phyloP scores from a whole-genome alignment of 2,888 invertebrate genomes.

The Parthenolecanium corni region DNA sequence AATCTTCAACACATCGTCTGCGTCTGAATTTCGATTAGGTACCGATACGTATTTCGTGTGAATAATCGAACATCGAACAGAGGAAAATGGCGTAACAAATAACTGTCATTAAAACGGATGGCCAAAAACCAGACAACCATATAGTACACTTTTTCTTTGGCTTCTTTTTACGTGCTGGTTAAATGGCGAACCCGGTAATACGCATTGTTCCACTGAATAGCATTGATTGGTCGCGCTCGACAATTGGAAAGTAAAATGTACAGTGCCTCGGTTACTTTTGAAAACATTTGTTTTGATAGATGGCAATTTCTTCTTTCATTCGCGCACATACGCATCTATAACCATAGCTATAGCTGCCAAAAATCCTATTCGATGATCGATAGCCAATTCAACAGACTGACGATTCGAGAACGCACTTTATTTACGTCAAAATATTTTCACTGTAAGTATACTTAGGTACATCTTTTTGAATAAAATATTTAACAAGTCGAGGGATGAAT shows the following conservation, averaged over 20 bases:
- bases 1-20: no score
- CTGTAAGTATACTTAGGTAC: no score
- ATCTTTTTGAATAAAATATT: no score
- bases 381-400: conserved; percentile 2
- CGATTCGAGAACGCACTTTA: neutral
- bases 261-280: conserved; percentile 10
- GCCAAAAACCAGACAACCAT: conserved; percentile 10
- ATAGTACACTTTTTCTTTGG: neutral
- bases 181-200: conserved; percentile 18
- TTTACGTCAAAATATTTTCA: no score
- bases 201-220: conserved; percentile 21
- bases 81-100: conserved; percentile 19
- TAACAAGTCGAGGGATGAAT: no score
- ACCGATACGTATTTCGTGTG: no score
- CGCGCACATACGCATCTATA: conserved; percentile 5
- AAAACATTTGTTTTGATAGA: conserved; percentile 25
- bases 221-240: conserved; percentile 22
- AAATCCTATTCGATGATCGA: conserved; percentile 14
- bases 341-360: conserved; percentile 9
- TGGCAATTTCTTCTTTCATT: conserved; percentile 19
- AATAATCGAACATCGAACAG: no score
- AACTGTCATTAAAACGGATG: conserved; percentile 21
- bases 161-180: neutral
- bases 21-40: no score
- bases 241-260: conserved; percentile 20